Evolutionary conservation across 92 coral and sea anemone genomes (phyloP).

Genomic region (Chrysogorgia sp.): DNA sequence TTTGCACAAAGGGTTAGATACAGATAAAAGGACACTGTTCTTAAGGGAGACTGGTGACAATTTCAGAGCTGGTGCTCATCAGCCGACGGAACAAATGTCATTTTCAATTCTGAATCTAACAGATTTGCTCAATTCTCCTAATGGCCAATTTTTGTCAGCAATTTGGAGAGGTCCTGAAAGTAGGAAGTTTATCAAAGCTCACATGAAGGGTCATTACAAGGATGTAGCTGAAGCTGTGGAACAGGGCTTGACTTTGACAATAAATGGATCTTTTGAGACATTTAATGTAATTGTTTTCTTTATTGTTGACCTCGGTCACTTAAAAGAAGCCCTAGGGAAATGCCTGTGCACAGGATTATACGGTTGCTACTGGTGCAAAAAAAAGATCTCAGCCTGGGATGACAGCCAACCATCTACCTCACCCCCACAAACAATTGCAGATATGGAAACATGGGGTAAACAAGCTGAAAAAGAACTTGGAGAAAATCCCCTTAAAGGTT

Average conservation of each 20-base stretch:
- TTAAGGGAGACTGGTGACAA: slow-evolving; percentile 53
- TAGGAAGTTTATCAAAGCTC: slow-evolving; percentile 23
- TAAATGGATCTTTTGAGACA: slow-evolving; percentile 30
- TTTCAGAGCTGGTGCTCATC: slow-evolving; percentile 49
- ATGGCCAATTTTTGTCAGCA: slow-evolving; percentile 43
- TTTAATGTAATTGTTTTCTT: slow-evolving; percentile 42
- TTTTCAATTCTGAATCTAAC: slow-evolving; percentile 39
- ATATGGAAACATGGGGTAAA: slow-evolving; percentile 45
- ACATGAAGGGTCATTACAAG: slow-evolving; percentile 46
- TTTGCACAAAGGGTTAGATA: slow-evolving; percentile 29
- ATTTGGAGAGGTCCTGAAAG: slow-evolving; percentile 49
- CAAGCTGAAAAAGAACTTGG: slow-evolving; percentile 39
- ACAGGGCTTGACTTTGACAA: slow-evolving; percentile 62
- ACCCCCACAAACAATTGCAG: slow-evolving; percentile 27
- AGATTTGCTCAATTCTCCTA: slow-evolving; percentile 47
- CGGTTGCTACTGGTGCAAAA: slow-evolving; percentile 60
- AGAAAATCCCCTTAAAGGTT: slow-evolving; percentile 42
- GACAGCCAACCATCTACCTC: slow-evolving; percentile 44
- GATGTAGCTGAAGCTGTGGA: slow-evolving; percentile 35
- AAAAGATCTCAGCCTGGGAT: slow-evolving; percentile 47
- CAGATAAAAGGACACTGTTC: slow-evolving; percentile 34
- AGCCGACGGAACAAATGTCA: slow-evolving; percentile 49
- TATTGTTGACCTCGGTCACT: slow-evolving; percentile 57
- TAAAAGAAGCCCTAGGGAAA: slow-evolving; percentile 55
- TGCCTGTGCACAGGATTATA: slow-evolving; percentile 52